Evolutionary conservation across 1,140 invertebrate species (phyloP).

Genomic region (Berghia stephanieae): DNA sequence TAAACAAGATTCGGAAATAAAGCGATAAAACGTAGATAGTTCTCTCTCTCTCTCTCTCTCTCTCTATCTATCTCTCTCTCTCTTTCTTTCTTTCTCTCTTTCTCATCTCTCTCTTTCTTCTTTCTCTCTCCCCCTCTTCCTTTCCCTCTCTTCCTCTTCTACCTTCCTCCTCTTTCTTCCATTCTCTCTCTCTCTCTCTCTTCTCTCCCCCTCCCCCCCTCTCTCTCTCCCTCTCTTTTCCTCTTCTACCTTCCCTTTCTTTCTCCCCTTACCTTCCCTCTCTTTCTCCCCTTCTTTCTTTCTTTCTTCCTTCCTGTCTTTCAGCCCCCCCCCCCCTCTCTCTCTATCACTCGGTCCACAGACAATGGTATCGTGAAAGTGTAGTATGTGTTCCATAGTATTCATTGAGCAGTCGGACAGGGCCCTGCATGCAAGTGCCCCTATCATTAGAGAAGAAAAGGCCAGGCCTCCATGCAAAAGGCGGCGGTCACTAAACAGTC

Average conservation of each 20-base stretch:
- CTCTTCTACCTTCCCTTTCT: not conserved
- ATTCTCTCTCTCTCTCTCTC: not conserved
- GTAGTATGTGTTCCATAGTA: no score
- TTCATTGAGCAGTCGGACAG: not conserved
- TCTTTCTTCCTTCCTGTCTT: not conserved
- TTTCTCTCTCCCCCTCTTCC: no score
- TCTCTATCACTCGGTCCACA: not conserved
- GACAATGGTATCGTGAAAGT: not conserved
- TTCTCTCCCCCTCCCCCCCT: not conserved
- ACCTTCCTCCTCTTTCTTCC: not conserved
- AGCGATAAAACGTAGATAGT: no score
- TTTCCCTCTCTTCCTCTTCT: not conserved
- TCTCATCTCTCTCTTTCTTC: no score
- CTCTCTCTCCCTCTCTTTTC: not conserved
- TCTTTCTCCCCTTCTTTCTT: not conserved
- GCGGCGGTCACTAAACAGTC: constrained; percentile 17
- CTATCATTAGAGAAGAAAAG: constrained; percentile 17
- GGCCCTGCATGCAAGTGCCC: not conserved
- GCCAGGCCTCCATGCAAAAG: not conserved
- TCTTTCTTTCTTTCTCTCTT: no score
- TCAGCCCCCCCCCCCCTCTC: not conserved
- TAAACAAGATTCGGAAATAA: no score
- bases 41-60: no score
- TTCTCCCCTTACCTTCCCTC: not conserved
- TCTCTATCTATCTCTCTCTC: no score